phyloP scores from a whole-genome alignment of 2,888 invertebrate species.

The Esperia sulphurella region DNA sequence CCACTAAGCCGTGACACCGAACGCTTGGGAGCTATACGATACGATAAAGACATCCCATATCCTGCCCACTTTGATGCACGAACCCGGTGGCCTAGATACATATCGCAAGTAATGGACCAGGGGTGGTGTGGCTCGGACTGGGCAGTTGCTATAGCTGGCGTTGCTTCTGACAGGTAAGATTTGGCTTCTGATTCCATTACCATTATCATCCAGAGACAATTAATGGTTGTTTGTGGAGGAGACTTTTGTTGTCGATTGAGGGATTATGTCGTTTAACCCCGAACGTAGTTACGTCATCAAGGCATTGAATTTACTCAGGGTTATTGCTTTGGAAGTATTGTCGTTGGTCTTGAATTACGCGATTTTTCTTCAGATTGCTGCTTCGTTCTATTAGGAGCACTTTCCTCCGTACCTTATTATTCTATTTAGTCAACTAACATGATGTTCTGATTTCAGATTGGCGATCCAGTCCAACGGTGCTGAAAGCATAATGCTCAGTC shows the following conservation, averaged over 20 bases:
- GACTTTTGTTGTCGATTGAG: no score
- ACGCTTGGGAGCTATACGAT: conserved; percentile 80
- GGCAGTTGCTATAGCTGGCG: conserved; percentile 92
- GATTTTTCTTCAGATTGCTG: no score
- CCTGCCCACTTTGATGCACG: conserved; percentile 89
- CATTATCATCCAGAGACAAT: background rate
- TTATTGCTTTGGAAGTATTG: no score
- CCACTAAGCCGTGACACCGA: conserved; percentile 68
- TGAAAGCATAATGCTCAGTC: conserved; percentile 85
- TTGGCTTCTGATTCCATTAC: conserved; percentile 4
- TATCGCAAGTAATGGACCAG: conserved; percentile 86
- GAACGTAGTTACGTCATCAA: no score
- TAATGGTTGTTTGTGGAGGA: no score
- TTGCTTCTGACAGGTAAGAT: conserved; percentile 86
- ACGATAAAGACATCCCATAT: conserved; percentile 79
- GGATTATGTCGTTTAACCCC: no score
- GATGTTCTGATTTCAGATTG: conserved; percentile 66
- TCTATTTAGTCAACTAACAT: no score
- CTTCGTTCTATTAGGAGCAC: no score
- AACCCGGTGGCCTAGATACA: conserved; percentile 84
- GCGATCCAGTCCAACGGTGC: conserved; percentile 91
- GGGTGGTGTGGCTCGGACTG: conserved; percentile 94
- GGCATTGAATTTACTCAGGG: no score
- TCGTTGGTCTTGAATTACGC: no score
- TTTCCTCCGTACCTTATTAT: no score